phyloP scores from a whole-genome alignment of 1,140 invertebrate genomes.

The Brachionus sp. region DNA sequence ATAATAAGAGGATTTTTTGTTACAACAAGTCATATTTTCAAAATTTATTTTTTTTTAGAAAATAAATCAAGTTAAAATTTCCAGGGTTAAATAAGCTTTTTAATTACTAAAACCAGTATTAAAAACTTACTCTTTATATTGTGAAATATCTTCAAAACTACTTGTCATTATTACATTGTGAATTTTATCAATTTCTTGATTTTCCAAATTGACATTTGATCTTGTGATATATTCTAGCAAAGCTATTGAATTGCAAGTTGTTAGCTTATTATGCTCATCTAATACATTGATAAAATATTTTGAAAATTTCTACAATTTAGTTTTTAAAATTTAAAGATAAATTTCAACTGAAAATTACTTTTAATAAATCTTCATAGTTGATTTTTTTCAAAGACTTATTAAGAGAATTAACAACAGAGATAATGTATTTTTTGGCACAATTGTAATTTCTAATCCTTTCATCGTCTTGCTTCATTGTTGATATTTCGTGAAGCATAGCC shows the following conservation, averaged over 20 bases:
- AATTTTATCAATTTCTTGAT: not conserved
- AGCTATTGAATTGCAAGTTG: not conserved
- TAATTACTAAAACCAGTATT: no score
- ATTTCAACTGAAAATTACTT: not conserved
- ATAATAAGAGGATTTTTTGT: no score
- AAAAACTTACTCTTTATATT: not conserved
- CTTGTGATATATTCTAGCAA: not conserved
- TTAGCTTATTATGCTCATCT: not conserved
- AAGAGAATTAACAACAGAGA: not conserved
- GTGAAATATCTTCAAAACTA: not conserved
- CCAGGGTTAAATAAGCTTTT: no score
- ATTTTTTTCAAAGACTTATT: not conserved
- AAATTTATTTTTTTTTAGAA: no score
- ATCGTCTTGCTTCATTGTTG: not conserved
- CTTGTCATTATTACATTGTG: not conserved
- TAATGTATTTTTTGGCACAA: not conserved
- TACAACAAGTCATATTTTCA: no score
- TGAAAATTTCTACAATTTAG: not conserved
- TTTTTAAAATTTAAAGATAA: not conserved
- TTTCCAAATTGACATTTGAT: not conserved
- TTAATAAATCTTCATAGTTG: no score
- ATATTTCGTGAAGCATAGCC: conserved; percentile 2
- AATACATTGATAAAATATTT: not conserved
- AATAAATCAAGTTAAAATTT: no score
- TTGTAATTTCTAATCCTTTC: not conserved